These are phyloP conservation scores for Drosophila neocordata DNA, from an alignment of 1,140 invertebrate species.

Conservation along the genomic window DNA sequence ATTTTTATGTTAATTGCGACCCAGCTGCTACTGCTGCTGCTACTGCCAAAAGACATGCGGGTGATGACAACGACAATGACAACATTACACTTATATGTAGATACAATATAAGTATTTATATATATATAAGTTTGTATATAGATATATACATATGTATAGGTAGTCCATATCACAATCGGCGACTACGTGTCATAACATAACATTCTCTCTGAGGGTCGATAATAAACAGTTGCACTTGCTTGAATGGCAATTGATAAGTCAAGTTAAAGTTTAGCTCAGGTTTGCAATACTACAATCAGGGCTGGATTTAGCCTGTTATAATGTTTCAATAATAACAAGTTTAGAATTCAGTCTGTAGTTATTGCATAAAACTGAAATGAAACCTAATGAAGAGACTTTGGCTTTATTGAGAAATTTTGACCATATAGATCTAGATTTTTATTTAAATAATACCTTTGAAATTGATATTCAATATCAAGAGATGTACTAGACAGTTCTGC, in stretches of 20 bases:
- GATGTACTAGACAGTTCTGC: too few relatives aligned
- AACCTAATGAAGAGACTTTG: too few relatives aligned
- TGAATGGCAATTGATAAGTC: conserved; percentile 7
- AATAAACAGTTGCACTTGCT: conserved; percentile 17
- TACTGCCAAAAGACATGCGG: conserved; percentile 40
- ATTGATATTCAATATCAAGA: too few relatives aligned
- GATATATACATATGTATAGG: not conserved
- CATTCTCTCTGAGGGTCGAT: conserved; percentile 21
- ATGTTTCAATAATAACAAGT: too few relatives aligned
- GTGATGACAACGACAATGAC: conserved; percentile 41
- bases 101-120: not conserved
- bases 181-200: conserved; percentile 57
- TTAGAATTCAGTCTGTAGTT: too few relatives aligned
- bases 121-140: not conserved
- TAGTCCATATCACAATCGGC: conserved; percentile 46
- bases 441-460: too few relatives aligned
- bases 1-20: conserved; percentile 76
- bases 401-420: too few relatives aligned
- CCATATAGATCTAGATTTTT: too few relatives aligned
- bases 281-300: not conserved
- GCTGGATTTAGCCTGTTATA: not conserved
- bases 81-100: not conserved
- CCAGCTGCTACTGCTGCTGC: conserved; percentile 57
- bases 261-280: conserved; percentile 1
- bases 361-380: too few relatives aligned